Evolutionary conservation across 1,140 invertebrate species (phyloP).

Genomic region (Spodoptera litura): DNA sequence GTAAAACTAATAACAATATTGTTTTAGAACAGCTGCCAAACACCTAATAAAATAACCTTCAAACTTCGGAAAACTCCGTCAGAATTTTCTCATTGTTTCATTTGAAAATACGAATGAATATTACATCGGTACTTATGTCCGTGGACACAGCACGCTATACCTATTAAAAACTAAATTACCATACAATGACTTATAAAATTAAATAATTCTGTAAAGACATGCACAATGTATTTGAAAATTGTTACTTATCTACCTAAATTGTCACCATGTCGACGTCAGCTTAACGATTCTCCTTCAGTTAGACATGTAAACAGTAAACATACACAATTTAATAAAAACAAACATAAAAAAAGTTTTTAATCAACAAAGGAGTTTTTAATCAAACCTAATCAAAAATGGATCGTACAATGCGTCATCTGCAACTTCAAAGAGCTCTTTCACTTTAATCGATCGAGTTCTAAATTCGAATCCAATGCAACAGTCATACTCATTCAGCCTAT

Average conservation of each 20-base stretch:
- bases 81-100: conserved; percentile 1
- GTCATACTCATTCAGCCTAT: conserved; percentile 24
- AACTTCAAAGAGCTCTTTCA: conserved; percentile 13
- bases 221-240: too few relatives aligned
- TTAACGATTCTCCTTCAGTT: too few relatives aligned
- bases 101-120: not conserved
- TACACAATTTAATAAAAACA: too few relatives aligned
- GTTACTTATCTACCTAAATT: not conserved
- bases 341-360: not conserved
- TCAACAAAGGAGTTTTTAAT: not conserved
- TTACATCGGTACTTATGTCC: too few relatives aligned
- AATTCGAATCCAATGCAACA: conserved; percentile 28
- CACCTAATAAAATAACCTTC: not conserved
- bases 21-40: conserved; percentile 6
- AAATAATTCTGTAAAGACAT: too few relatives aligned
- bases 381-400: not conserved
- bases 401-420: not conserved
- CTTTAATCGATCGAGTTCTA: conserved; percentile 8
- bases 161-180: too few relatives aligned
- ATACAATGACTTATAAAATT: too few relatives aligned
- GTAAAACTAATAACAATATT: not conserved
- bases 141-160: too few relatives aligned
- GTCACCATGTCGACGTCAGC: not conserved
- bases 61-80: not conserved
- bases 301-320: too few relatives aligned